Base-by-base conservation (phyloP, 2,797 vertebrate species). In the Sciaenops ocellatus region DNA sequence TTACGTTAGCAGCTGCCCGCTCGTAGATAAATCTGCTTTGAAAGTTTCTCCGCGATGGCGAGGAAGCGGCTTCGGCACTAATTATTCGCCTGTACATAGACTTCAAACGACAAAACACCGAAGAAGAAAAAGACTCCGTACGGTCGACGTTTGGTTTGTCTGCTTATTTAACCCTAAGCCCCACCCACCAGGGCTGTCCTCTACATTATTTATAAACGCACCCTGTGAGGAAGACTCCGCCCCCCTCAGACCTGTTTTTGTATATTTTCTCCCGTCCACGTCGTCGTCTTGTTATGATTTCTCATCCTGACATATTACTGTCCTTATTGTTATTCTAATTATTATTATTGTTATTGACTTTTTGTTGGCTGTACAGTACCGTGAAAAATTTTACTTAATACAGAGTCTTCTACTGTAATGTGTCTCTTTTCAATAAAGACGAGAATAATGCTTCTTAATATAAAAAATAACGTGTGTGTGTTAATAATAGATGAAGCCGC, bases 341-440 rank as follows among this genome's bases (percentile, higher is more conserved):
- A 94, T 95, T 94, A 73, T 93, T 90, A 63, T 94, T 91, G 62
- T 93, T 92, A 82, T 91, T 93, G 91, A 93, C 85, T 91, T 95
- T 83, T 94, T 96, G 94, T 97, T 95, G 79, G 91, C 93, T 98
- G 96, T 98, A 97, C 96, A 97, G 96, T 96, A 95, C 95, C 90
- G 94, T 94, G 82, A 88, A 64, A 82, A 84, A 93, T 96, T 96
- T 96, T 95, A 96, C 96, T 94, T 95, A 92, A 95, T 73, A 84
- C 95, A 95, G 95, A 95, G 92, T 95, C 95, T 95, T 95, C 92
- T 94, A 96, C 95, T 94, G 95, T 96, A 94, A 95, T 92, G 93
- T 95, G 94, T 97, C 96, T 97, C 96, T 97, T 97, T 97, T 97
- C 96, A 98, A 98, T 98, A 98, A 98, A 98, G 95, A 96, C 92